Evolutionary conservation across 2,888 invertebrate genomes (phyloP).

Genomic region (Xylota segnis): DNA sequence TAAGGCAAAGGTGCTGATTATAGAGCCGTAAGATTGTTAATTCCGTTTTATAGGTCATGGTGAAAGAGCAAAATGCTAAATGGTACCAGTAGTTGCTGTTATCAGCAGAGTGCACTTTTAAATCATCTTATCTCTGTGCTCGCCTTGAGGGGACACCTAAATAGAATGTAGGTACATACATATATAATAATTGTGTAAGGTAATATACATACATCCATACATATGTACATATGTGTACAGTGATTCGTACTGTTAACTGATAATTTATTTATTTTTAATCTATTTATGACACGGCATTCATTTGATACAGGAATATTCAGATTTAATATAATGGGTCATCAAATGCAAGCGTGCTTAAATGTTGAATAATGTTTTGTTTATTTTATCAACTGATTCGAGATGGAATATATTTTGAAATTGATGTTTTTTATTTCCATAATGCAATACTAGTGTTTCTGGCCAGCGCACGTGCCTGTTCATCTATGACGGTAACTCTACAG

Average conservation of each 20-base stretch:
- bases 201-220: too few species aligned
- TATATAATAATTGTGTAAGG: slow-evolving; percentile 41
- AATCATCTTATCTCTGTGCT: slow-evolving; percentile 60
- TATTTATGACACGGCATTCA: not conserved
- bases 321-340: slow-evolving; percentile 12
- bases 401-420: not conserved
- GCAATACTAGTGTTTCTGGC: not conserved
- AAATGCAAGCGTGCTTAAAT: not conserved
- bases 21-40: not conserved
- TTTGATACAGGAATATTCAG: not conserved
- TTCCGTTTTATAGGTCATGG: slow-evolving; percentile 56
- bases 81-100: slow-evolving; percentile 17
- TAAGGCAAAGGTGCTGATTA: not conserved
- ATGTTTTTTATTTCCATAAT: not conserved
- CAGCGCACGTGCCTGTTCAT: not conserved
- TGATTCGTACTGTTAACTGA: slow-evolving; percentile 1
- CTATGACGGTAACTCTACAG: not conserved
- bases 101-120: slow-evolving; percentile 51
- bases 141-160: slow-evolving; percentile 41
- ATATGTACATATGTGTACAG: not conserved
- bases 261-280: not conserved
- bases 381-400: not conserved
- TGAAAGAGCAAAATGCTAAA: slow-evolving; percentile 47
- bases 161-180: slow-evolving; percentile 24
- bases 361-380: slow-evolving; percentile 26